These are phyloP conservation scores for Cephalopholis sonnerati DNA, from an alignment of 2,113 vertebrate genomes.

Conservation along the genomic window DNA sequence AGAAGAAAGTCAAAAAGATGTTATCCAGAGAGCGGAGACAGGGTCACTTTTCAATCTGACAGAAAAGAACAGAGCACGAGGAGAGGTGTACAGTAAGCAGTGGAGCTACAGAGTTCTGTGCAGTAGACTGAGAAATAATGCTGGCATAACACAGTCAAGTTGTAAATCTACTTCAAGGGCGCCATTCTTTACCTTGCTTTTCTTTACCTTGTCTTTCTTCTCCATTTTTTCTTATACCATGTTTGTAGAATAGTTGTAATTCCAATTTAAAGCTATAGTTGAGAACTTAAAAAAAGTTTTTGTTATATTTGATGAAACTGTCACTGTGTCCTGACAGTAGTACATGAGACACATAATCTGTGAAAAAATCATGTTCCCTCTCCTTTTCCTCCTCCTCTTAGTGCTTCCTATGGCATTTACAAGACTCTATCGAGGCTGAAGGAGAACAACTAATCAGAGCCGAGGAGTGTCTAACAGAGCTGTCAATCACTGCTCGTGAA, in stretches of 20 bases:
- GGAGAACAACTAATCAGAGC: too few species aligned
- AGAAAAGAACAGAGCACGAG: background rate
- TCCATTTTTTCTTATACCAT: background rate
- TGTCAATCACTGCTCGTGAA: too few species aligned
- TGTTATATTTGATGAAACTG: too few species aligned
- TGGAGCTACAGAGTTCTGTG: conserved; percentile 11
- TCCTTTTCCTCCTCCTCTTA: too few species aligned
- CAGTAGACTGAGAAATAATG: conserved; percentile 33
- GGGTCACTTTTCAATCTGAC: background rate
- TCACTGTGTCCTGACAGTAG: too few species aligned
- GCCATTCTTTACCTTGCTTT: background rate
- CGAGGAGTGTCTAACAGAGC: too few species aligned
- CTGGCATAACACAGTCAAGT: conserved; percentile 49
- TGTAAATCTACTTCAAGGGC: conserved; percentile 34
- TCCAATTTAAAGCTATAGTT: background rate
- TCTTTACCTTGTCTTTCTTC: background rate
- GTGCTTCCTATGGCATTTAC: too few species aligned
- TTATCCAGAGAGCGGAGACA: background rate
- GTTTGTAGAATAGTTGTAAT: background rate
- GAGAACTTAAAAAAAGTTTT: too few species aligned
- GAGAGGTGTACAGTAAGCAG: background rate
- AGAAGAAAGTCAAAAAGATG: background rate
- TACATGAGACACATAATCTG: too few species aligned
- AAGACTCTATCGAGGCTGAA: too few species aligned
- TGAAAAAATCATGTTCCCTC: too few species aligned